Conservation (phyloP, 64 coral and sea anemone species). For the Montipora cactus region DNA sequence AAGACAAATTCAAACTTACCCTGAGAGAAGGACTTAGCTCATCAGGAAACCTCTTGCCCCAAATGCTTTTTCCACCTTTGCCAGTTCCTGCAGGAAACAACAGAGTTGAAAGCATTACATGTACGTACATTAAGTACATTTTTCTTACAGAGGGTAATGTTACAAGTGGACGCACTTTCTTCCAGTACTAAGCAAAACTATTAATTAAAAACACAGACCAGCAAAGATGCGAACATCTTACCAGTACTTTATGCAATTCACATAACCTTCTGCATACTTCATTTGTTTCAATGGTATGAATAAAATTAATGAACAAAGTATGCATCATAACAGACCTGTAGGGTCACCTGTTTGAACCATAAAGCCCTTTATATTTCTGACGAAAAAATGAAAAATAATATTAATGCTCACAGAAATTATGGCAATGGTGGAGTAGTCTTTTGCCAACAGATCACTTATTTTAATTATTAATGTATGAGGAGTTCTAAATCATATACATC, state of each 20-base stretch:
- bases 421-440: neutral
- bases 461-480: too few relatives aligned
- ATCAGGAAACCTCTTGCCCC: slow-evolving; percentile 99
- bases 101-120: neutral
- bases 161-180: too few relatives aligned
- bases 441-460: too few relatives aligned
- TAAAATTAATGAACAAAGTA: neutral
- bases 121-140: neutral
- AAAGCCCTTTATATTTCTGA: slow-evolving; percentile 97
- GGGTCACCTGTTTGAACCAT: slow-evolving; percentile 99
- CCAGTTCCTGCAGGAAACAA: slow-evolving; percentile 73
- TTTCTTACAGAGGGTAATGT: too few relatives aligned
- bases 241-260: too few relatives aligned
- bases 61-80: slow-evolving; percentile 99
- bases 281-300: too few relatives aligned
- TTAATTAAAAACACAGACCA: too few relatives aligned
- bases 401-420: neutral
- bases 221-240: too few relatives aligned
- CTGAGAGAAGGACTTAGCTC: slow-evolving; percentile 93
- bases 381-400: neutral
- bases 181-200: neutral
- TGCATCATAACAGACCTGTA: slow-evolving; percentile 55
- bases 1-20: slow-evolving; percentile 44
- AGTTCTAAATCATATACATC: too few relatives aligned
- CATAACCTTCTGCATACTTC: too few relatives aligned